Conservation (phyloP, 2,113 vertebrate genomes). For the Psettodes erumei region DNA sequence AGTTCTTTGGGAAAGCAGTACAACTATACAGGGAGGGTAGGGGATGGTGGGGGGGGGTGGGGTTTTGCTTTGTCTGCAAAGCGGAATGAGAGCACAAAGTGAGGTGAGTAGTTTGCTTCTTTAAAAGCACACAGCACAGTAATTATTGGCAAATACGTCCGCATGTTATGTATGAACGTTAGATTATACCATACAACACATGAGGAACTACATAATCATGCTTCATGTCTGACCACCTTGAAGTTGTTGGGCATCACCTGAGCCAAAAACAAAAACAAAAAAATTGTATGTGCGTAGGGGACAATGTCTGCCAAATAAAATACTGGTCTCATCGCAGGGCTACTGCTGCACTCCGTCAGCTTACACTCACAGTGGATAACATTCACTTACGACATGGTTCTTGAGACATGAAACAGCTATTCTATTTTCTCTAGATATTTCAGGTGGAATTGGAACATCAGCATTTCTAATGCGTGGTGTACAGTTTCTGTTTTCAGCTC, state of each 20-base stretch:
- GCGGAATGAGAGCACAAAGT: slow-evolving; percentile 30
- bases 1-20: slow-evolving; percentile 52
- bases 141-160: slow-evolving; percentile 21
- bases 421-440: slow-evolving; percentile 33
- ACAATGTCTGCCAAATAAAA: slow-evolving; percentile 14
- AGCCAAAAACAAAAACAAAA: no score
- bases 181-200: slow-evolving; percentile 38
- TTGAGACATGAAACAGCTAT: slow-evolving; percentile 40
- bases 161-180: slow-evolving; percentile 35
- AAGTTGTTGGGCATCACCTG: not conserved
- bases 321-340: slow-evolving; percentile 29
- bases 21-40: slow-evolving; percentile 26
- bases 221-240: slow-evolving; percentile 11
- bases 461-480: slow-evolving; percentile 13
- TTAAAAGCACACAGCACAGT: slow-evolving; percentile 6
- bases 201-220: slow-evolving; percentile 37
- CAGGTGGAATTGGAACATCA: slow-evolving; percentile 21
- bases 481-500: slow-evolving; percentile 24
- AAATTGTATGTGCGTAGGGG: not conserved
- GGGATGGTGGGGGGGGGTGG: not conserved
- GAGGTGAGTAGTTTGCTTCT: slow-evolving; percentile 15
- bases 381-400: slow-evolving; percentile 31
- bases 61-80: slow-evolving; percentile 44
- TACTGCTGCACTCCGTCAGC: slow-evolving; percentile 24
- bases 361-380: slow-evolving; percentile 31